Base-by-base conservation (phyloP, 2,113 vertebrate genomes). In the Myocastor coypus region DNA sequence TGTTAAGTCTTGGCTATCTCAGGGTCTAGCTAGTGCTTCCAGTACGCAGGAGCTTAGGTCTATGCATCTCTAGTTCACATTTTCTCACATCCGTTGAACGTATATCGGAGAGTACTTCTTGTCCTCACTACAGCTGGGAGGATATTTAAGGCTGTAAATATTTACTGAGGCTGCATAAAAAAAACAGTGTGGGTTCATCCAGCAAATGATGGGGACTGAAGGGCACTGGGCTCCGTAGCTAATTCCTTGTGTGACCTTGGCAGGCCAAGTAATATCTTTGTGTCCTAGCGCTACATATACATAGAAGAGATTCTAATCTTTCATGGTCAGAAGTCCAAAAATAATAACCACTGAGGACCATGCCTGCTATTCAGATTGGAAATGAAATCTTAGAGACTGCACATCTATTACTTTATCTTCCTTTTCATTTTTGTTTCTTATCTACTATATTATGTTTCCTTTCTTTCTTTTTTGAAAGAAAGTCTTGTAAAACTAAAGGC, bases 121-220 rank as follows among this genome's bases (percentile, higher is more conserved):
- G 85, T 95, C 50, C 96, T 95, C 32, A 82, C 46, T 73, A 69
- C 37, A 91, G 46, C 87, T 91, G 94, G 57, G n/a, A 66, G 95
- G 87, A 66, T 55, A 73, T 50, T 83, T 77, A 83, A 92, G 73
- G 71, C 37, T 78, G 30, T 96, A 97, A 95, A 97, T 95, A 93
- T 96, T 97, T 96, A 97, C 75, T 32, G 10, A 50, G 10, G 77
- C 61, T 68, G 63, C 68, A 66, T 75, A 66, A 86, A 86, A 80
- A 91, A 1, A 52, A 30, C 61, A 30, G 61, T 64, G 81, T 89
- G 73, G 71, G 32, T 68, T 66, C 63, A 68, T 26, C 24, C 0
- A 7, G 69, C 59, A 32, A 28, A 32, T 69, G 85, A 34, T 2
- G 9, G 64, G 50, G 40, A 40, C 10, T 50, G 20, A 34, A 3